Conservation (phyloP, 2,888 invertebrate genomes). For the Silvanus unidentatus region DNA sequence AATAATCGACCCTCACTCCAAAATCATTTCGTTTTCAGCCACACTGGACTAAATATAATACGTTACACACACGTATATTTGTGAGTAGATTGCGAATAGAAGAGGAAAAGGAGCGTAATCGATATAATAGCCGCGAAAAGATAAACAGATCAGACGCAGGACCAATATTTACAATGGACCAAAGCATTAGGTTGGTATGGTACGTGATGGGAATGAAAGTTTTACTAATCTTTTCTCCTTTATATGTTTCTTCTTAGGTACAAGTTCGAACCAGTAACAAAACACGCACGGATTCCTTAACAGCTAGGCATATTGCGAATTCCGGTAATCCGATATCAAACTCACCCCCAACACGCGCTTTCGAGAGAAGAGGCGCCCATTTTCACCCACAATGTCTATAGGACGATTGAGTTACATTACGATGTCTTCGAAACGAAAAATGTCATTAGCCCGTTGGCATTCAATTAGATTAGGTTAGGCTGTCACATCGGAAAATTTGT, state of each 20-base stretch:
- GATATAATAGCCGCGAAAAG: constrained; percentile 23
- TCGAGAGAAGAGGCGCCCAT: background rate
- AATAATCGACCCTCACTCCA: no score
- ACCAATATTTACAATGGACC: constrained; percentile 42
- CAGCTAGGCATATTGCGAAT: constrained; percentile 41
- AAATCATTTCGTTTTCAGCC: no score
- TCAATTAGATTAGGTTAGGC: constrained; percentile 41
- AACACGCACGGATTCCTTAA: constrained; percentile 43
- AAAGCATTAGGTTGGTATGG: constrained; percentile 33
- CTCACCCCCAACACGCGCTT: constrained; percentile 13
- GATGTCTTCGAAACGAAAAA: constrained; percentile 38
- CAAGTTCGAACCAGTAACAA: constrained; percentile 13
- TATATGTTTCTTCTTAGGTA: no score
- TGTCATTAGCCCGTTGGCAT: constrained; percentile 40
- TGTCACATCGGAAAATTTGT: constrained; percentile 38
- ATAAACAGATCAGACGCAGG: constrained; percentile 27
- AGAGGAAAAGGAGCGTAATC: constrained; percentile 17
- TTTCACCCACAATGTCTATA: no score
- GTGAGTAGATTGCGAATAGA: no score
- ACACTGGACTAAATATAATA: no score
- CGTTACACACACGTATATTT: no score
- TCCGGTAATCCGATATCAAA: constrained; percentile 42
- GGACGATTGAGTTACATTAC: constrained; percentile 40
- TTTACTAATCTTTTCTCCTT: constrained; percentile 26
- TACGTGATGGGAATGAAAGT: constrained; percentile 37